Conservation (phyloP, 2,888 invertebrate species). For the Plemyria rubiginata region DNA sequence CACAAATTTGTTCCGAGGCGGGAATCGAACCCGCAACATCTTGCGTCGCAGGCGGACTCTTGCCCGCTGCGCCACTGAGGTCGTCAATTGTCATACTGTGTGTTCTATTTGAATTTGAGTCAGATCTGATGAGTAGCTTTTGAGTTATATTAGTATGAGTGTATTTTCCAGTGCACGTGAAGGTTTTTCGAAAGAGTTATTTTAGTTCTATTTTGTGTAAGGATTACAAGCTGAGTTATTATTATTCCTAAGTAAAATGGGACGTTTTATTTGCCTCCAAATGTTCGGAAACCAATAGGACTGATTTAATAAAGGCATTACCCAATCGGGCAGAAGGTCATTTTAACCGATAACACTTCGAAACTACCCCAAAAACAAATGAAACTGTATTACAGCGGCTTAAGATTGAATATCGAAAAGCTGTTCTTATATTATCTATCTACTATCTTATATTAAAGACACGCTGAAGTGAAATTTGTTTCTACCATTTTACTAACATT, state of each 20-base stretch:
- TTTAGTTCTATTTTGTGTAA: no score
- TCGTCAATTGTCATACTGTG: no score
- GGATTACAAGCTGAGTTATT: neutral
- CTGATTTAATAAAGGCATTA: conserved; percentile 8
- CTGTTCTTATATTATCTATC: no score
- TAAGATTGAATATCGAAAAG: neutral
- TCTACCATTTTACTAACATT: neutral
- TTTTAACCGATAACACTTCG: neutral
- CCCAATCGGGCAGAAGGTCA: neutral
- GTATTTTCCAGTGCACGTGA: no score
- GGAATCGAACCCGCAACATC: no score
- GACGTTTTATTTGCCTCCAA: neutral
- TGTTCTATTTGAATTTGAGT: no score
- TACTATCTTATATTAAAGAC: neutral
- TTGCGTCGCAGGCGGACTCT: no score
- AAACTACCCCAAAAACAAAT: neutral
- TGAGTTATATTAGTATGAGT: no score
- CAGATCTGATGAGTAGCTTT: no score
- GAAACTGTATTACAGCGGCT: neutral
- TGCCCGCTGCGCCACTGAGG: no score
- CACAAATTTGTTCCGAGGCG: no score
- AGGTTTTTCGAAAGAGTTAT: no score
- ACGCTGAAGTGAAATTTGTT: neutral
- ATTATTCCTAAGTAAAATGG: neutral
- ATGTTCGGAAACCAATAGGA: conserved; percentile 5